These are phyloP conservation scores for Lepidocolaptes lacrymiger DNA, from an alignment of 2,797 vertebrate genomes.

Conservation along the genomic window DNA sequence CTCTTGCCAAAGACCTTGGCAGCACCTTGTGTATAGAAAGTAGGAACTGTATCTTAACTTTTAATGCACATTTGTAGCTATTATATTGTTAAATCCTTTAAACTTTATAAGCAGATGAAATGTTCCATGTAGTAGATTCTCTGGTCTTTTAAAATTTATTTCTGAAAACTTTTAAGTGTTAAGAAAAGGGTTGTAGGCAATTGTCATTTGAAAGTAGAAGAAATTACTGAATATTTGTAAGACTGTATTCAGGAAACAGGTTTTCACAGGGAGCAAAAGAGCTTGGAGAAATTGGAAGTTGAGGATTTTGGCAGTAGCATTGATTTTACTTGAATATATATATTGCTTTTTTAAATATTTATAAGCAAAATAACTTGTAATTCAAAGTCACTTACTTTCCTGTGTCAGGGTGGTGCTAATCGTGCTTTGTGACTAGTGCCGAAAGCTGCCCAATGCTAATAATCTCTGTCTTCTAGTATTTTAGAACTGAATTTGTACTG, in stretches of 20 bases:
- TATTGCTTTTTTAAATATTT: conserved; percentile 12
- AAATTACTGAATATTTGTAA: background rate
- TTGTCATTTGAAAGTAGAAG: background rate
- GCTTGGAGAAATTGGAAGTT: background rate
- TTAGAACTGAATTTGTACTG: background rate
- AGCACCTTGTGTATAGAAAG: background rate
- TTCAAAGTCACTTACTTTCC: conserved; percentile 28
- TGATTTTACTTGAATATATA: conserved; percentile 29
- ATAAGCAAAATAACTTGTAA: conserved; percentile 19
- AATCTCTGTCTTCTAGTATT: too few species aligned
- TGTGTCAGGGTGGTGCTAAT: background rate
- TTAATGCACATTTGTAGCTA: background rate
- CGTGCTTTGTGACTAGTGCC: background rate
- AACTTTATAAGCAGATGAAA: background rate
- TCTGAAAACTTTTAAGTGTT: background rate
- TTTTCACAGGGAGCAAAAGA: background rate
- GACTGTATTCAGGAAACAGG: background rate
- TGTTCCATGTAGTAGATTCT: rapidly evolving
- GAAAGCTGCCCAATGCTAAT: background rate
- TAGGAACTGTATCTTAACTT: background rate
- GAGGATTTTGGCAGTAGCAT: background rate
- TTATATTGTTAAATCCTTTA: background rate
- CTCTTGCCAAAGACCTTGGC: background rate
- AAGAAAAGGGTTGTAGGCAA: background rate
- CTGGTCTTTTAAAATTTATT: background rate